Conservation (phyloP, 2,888 invertebrate species). For the Limnephilus auricula region DNA sequence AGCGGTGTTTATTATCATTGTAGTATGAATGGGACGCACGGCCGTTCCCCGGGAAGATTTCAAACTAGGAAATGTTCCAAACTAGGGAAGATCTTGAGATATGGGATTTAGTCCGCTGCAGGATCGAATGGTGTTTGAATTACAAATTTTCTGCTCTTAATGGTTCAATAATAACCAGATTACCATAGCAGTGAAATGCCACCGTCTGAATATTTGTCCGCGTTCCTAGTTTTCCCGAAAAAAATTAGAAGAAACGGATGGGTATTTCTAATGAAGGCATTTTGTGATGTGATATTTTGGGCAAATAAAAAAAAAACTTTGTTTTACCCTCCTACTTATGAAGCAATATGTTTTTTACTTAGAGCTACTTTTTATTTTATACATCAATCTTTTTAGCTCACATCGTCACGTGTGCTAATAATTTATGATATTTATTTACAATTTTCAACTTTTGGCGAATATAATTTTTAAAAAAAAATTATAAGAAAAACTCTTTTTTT, state of each 20-base stretch:
- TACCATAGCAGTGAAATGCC: background rate
- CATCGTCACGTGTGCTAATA: too few species aligned
- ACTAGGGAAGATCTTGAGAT: slow-evolving; percentile 9
- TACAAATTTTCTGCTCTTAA: background rate
- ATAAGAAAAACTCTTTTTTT: too few species aligned
- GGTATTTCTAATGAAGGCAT: background rate
- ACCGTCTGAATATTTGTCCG: background rate
- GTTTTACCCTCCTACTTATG: background rate
- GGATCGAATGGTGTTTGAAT: background rate
- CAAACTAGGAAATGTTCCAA: background rate
- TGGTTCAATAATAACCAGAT: background rate
- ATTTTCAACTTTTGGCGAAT: too few species aligned
- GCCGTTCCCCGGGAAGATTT: background rate
- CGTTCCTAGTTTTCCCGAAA: background rate
- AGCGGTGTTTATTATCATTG: slow-evolving; percentile 24
- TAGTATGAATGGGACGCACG: slow-evolving; percentile 3
- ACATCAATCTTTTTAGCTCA: too few species aligned
- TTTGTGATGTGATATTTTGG: background rate
- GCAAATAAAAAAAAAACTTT: background rate
- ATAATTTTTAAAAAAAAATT: too few species aligned
- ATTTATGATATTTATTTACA: too few species aligned
- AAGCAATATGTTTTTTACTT: background rate
- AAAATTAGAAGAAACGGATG: background rate
- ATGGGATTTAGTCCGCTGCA: background rate
- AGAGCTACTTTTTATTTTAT: too few species aligned